These are phyloP conservation scores for Microtus richardsoni DNA, from an alignment of 2,113 vertebrate genomes.

Conservation along the genomic window DNA sequence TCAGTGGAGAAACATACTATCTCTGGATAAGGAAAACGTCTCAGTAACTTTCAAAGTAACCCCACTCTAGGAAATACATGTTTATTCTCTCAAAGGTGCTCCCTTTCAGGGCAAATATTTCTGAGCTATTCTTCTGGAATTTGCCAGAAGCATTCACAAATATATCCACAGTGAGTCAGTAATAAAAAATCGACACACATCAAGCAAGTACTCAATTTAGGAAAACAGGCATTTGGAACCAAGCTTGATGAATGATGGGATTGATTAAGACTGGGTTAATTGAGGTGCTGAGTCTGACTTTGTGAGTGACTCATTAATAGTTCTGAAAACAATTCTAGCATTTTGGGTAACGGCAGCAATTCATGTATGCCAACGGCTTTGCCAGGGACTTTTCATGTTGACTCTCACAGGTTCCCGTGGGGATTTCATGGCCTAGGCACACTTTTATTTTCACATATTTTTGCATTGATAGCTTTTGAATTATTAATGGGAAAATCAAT, in stretches of 20 bases:
- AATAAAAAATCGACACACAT: slow-evolving; percentile 17
- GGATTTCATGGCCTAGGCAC: neutral
- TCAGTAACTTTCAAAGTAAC: slow-evolving; percentile 20
- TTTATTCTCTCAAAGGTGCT: neutral
- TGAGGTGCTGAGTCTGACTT: slow-evolving; percentile 30
- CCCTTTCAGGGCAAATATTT: slow-evolving; percentile 28
- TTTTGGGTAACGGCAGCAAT: slow-evolving; percentile 10
- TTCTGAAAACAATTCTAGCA: slow-evolving; percentile 38
- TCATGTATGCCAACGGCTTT: neutral
- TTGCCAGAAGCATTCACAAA: slow-evolving; percentile 46
- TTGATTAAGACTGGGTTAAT: slow-evolving; percentile 50
- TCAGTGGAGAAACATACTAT: no score
- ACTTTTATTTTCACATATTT: neutral
- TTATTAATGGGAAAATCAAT: neutral
- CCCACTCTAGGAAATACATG: neutral
- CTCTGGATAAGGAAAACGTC: no score
- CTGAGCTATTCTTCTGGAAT: slow-evolving; percentile 46
- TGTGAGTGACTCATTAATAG: slow-evolving; percentile 48
- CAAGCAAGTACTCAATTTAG: slow-evolving; percentile 52
- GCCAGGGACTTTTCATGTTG: neutral
- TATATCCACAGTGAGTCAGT: slow-evolving; percentile 9
- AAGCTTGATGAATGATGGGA: slow-evolving; percentile 33
- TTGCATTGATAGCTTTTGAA: neutral
- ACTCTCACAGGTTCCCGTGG: neutral
- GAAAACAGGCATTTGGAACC: slow-evolving; percentile 46